Evolutionary conservation across 92 coral and sea anemone species (phyloP).

Genomic region (Siderastrea siderea): DNA sequence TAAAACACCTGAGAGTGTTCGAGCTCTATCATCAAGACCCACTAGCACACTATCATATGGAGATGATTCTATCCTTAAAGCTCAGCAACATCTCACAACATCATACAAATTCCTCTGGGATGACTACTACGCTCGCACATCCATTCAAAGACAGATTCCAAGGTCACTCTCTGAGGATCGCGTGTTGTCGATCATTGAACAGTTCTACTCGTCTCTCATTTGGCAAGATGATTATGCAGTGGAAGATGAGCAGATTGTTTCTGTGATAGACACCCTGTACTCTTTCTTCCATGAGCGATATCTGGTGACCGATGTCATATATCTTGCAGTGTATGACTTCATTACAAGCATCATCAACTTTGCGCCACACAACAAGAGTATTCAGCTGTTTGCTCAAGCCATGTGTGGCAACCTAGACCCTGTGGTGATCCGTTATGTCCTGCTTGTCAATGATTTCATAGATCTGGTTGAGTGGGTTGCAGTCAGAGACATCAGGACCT

Average conservation of each 20-base stretch:
- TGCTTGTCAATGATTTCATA: constrained; percentile 87
- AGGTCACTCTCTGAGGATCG: constrained; percentile 77
- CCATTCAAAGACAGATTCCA: constrained; percentile 70
- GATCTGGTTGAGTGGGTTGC: constrained; percentile 88
- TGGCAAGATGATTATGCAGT: constrained; percentile 94
- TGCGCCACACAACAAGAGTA: constrained; percentile 71
- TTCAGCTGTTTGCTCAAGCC: constrained; percentile 94
- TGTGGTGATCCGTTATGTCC: constrained; percentile 87
- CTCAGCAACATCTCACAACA: constrained; percentile 88
- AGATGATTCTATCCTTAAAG: constrained; percentile 78
- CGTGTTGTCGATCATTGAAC: constrained; percentile 77
- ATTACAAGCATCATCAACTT: constrained; percentile 81
- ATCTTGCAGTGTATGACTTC: constrained; percentile 91
- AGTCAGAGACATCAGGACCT: constrained; percentile 85
- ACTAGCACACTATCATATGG: constrained; percentile 60
- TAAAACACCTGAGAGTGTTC: constrained; percentile 77
- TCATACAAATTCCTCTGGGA: constrained; percentile 91
- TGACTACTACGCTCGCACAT: constrained; percentile 74
- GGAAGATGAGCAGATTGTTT: constrained; percentile 90
- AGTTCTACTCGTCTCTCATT: constrained; percentile 84
- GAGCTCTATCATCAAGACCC: constrained; percentile 55
- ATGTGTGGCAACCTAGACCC: constrained; percentile 97
- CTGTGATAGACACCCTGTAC: constrained; percentile 84
- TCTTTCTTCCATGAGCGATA: constrained; percentile 91
- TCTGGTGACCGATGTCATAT: constrained; percentile 76